phyloP scores from a whole-genome alignment of 2,113 vertebrate genomes.

The Todiramphus chloris region DNA sequence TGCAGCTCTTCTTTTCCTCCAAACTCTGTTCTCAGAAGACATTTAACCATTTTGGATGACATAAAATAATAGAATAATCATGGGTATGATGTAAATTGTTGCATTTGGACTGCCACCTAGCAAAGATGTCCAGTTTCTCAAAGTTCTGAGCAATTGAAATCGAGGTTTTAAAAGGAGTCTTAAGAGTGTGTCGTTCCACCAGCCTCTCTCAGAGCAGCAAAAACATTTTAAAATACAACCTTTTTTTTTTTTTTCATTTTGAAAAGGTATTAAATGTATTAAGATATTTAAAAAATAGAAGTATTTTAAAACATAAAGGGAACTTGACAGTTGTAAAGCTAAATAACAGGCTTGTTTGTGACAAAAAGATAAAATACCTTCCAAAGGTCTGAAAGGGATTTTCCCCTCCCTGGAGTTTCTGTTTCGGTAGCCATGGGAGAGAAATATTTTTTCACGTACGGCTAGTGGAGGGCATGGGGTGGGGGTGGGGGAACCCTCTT shows the following conservation, averaged over 20 bases:
- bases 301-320: background rate
- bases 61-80: background rate
- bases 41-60: background rate
- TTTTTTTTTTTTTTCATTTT: background rate
- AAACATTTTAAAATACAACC: background rate
- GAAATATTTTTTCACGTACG: conserved; percentile 41
- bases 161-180: background rate
- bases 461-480: background rate
- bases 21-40: background rate
- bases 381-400: background rate
- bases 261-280: background rate
- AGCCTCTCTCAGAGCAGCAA: background rate
- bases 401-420: background rate
- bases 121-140: background rate
- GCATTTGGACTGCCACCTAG: background rate
- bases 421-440: conserved; percentile 22
- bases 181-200: background rate
- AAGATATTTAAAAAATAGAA: background rate
- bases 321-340: background rate
- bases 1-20: background rate
- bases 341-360: background rate
- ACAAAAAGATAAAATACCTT: background rate
- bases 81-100: background rate
- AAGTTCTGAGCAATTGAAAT: background rate
- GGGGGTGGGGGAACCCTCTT: conserved; percentile 2